Percentiles rank a stretch among this genome's conserved stretches.
phyloP scores from a whole-genome alignment of 2,888 invertebrate genomes.

The Epinotia demarniana region DNA sequence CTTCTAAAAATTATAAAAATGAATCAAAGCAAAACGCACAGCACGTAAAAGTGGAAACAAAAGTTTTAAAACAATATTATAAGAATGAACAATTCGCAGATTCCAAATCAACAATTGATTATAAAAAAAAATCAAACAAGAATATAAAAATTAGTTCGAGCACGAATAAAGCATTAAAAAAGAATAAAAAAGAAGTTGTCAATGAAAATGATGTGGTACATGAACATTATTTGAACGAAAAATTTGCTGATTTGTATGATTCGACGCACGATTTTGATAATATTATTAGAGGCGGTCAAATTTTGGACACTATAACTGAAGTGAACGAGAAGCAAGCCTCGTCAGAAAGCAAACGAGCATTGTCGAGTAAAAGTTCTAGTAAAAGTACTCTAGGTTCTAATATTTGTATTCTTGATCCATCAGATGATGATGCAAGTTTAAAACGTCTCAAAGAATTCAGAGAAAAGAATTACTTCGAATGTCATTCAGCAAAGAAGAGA shows the following conservation, averaged over 20 bases:
- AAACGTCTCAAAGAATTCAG: slow-evolving; percentile 78
- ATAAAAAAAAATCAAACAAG: background rate
- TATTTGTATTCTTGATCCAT: slow-evolving; percentile 56
- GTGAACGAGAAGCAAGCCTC: slow-evolving; percentile 55
- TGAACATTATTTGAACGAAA: slow-evolving; percentile 74
- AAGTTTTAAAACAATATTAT: slow-evolving; percentile 20
- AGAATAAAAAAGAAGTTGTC: slow-evolving; percentile 46
- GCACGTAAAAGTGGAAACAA: background rate
- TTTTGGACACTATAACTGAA: slow-evolving; percentile 70
- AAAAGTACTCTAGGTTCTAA: slow-evolving; percentile 44
- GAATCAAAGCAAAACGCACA: background rate
- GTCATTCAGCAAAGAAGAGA: slow-evolving; percentile 81
- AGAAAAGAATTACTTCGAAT: slow-evolving; percentile 85
- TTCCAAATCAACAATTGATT: background rate
- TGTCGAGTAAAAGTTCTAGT: slow-evolving; percentile 33
- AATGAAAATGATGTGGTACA: slow-evolving; percentile 51
- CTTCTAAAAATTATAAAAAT: background rate
- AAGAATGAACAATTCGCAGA: slow-evolving; percentile 24
- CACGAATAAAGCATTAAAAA: slow-evolving; percentile 22
- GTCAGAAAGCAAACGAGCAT: slow-evolving; percentile 47
- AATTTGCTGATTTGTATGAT: slow-evolving; percentile 61
- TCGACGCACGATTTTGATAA: slow-evolving; percentile 57
- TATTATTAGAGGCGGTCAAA: slow-evolving; percentile 53
- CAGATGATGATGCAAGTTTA: slow-evolving; percentile 60
- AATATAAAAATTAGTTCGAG: background rate